These are phyloP conservation scores for Amiota minor DNA, from an alignment of 2,888 invertebrate genomes.

Conservation along the genomic window DNA sequence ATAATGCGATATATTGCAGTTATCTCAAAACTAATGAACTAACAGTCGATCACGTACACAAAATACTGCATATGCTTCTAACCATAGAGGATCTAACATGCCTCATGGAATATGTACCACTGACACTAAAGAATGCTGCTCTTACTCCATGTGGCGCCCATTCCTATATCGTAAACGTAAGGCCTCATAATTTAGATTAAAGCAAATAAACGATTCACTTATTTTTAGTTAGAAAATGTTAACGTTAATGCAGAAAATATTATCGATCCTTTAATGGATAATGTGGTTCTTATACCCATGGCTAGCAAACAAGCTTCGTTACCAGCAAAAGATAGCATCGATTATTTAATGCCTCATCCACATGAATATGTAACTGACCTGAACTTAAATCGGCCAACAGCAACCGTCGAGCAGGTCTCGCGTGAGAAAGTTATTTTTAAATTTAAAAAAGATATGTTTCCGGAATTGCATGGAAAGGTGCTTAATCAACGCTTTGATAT, in stretches of 20 bases:
- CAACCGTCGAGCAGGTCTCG: constrained; percentile 49
- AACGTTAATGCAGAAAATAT: constrained; percentile 52
- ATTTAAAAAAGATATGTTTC: background rate
- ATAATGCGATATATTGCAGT: constrained; percentile 1
- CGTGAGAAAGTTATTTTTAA: constrained; percentile 26
- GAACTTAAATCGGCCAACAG: constrained; percentile 41
- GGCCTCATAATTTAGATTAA: background rate
- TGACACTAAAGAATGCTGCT: constrained; percentile 43
- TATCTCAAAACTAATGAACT: constrained; percentile 48
- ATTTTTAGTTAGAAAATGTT: background rate
- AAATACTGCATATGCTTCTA: constrained; percentile 55
- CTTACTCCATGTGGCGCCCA: background rate
- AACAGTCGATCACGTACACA: constrained; percentile 49
- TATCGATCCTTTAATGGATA: constrained; percentile 50
- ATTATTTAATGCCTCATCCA: constrained; percentile 47
- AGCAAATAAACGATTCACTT: constrained; percentile 6
- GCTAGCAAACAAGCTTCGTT: constrained; percentile 43
- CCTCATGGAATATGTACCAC: constrained; percentile 49
- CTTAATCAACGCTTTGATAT: constrained; percentile 44
- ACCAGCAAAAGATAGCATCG: constrained; percentile 38
- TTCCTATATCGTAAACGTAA: background rate
- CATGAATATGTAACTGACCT: constrained; percentile 40
- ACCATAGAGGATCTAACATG: constrained; percentile 64
- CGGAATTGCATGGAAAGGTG: background rate
- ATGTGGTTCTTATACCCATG: constrained; percentile 58